These are phyloP conservation scores for Poeciliopsis turneri DNA, from an alignment of 2,797 vertebrate genomes.

Conservation along the genomic window DNA sequence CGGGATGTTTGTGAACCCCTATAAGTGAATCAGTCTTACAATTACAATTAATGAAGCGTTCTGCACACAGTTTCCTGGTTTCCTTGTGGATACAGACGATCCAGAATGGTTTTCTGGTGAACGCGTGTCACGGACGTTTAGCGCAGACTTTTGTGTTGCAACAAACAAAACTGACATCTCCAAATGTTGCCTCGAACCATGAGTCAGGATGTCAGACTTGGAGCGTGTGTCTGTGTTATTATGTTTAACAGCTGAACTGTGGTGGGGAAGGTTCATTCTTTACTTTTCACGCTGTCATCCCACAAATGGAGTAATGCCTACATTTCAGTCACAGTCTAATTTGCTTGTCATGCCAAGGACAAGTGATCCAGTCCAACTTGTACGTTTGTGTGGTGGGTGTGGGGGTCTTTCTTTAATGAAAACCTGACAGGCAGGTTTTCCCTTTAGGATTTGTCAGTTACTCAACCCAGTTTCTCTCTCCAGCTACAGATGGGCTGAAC, in stretches of 20 bases:
- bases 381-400: not conserved
- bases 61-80: slow-evolving; percentile 35
- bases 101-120: slow-evolving; percentile 26
- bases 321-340: slow-evolving; percentile 60
- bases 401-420: slow-evolving; percentile 48
- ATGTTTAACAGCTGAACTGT: slow-evolving; percentile 33
- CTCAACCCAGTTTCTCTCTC: slow-evolving; percentile 39
- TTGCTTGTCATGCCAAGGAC: slow-evolving; percentile 57
- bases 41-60: slow-evolving; percentile 63
- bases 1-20: slow-evolving; percentile 40
- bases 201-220: slow-evolving; percentile 43
- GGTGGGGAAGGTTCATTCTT: slow-evolving; percentile 32
- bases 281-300: slow-evolving; percentile 53
- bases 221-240: slow-evolving; percentile 27
- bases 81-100: slow-evolving; percentile 31
- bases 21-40: slow-evolving; percentile 66
- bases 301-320: slow-evolving; percentile 27
- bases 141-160: slow-evolving; percentile 1
- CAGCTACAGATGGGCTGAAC: slow-evolving; percentile 44
- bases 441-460: slow-evolving; percentile 48
- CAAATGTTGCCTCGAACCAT: slow-evolving; percentile 18
- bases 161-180: slow-evolving; percentile 15
- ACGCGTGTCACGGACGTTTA: slow-evolving; percentile 27
- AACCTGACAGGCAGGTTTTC: slow-evolving; percentile 60
- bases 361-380: slow-evolving; percentile 39